Evolutionary conservation across 2,888 invertebrate species (phyloP), one percentile per base, ranked within the genome.

Genomic region (Pogonocherus hispidulus): DNA sequence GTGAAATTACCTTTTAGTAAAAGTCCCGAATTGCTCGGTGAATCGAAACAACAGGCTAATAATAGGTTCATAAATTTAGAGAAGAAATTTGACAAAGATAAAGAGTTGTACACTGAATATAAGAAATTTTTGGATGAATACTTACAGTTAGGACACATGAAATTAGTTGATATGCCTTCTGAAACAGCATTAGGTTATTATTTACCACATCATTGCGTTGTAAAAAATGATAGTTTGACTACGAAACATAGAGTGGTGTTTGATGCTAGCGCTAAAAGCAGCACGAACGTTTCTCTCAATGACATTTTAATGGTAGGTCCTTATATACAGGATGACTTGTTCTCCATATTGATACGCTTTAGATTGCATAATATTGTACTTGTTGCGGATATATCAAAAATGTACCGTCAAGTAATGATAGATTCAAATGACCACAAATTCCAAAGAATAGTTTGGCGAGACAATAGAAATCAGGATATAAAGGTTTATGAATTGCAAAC

Each of bases 1-100:
- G 77, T 79, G 11, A 70, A 63, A 23, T 55, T 78, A 11, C 80
- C 78, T 5, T 67, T 76, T 59, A 77, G 69, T 46, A 54, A 66
- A 35, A 54, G 68, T 6, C 59, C 62, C 3, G 14, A 55, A 2
- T 35, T 55, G 4, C 63, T 79, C 20, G 76, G 77, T 4, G 68
- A 75, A 16, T 79, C 79, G 2, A 64, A 60, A 18, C 14, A 69
- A 18, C 69, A 70, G 5, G 79, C 80, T 4, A 20, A 66, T 3
- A 77, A 72, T 54, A 60, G 79, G 49, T 78, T 79, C 47, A 54
- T 64, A 14, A 55, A 64, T 11, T 67, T 74, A 14, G 78, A 79
- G 68, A 63, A 57, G 19, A 71, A 72, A 19, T 69, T 80, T 2
- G 52, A 49, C 5, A 66, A 52, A 37, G 71, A 80, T 49, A 66